Evolutionary conservation across 2,113 vertebrate genomes (phyloP).

Genomic region (Passer domesticus): DNA sequence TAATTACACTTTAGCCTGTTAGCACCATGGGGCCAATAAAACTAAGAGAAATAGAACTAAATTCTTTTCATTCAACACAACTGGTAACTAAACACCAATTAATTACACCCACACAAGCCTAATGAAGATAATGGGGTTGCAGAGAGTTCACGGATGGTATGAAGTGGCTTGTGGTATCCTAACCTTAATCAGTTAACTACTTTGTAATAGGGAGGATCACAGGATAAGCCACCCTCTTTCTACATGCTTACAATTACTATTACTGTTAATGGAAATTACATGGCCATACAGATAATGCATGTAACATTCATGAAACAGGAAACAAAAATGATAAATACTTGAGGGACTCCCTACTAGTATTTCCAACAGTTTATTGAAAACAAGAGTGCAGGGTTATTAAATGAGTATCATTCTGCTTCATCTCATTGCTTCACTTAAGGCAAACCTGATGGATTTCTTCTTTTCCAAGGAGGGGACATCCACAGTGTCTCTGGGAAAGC

Average conservation of each 20-base stretch:
- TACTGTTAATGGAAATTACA: constrained; percentile 59
- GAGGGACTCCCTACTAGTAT: neutral
- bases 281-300: neutral
- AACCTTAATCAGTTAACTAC: constrained; percentile 70
- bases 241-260: constrained; percentile 34
- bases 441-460: neutral
- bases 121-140: constrained; percentile 70
- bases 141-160: constrained; percentile 47
- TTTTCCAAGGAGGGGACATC: neutral
- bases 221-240: constrained; percentile 54
- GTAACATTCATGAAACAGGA: neutral
- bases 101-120: constrained; percentile 63
- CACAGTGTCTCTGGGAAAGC: neutral
- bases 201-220: constrained; percentile 52
- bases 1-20: constrained; percentile 59
- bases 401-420: neutral
- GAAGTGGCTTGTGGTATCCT: constrained; percentile 57
- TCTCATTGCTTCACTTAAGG: neutral
- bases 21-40: constrained; percentile 55
- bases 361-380: neutral
- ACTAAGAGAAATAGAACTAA: constrained; percentile 64
- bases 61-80: constrained; percentile 59
- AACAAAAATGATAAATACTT: neutral
- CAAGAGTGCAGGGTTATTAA: neutral
- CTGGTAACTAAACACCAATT: constrained; percentile 65